A percentile compares a stretch with the other conserved stretches of the same genome.
phyloP scores from a whole-genome alignment of 2,113 vertebrate genomes.

The Gymnobelideus leadbeateri region DNA sequence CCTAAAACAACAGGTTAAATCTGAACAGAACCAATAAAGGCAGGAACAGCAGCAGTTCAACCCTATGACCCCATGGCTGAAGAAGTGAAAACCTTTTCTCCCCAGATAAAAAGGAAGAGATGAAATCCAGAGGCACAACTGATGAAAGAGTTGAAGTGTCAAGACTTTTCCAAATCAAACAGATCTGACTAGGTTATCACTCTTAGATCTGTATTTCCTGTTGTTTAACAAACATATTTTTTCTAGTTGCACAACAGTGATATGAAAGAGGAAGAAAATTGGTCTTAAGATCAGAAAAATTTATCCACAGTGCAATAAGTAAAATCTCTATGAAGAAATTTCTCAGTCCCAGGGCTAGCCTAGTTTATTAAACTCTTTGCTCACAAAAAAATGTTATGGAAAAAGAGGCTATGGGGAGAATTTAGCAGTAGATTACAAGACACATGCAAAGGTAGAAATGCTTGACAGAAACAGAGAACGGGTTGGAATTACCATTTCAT shows the following conservation, averaged over 20 bases:
- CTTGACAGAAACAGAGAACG: background rate
- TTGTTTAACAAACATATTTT: conserved; percentile 42
- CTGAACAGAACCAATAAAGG: background rate
- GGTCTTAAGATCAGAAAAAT: conserved; percentile 20
- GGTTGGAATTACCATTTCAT: too few species aligned
- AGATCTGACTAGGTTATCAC: background rate
- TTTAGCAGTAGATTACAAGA: conserved; percentile 33
- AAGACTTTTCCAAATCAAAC: conserved; percentile 27
- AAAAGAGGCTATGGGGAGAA: conserved; percentile 36
- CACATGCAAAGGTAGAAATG: conserved; percentile 37
- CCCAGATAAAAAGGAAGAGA: conserved; percentile 30
- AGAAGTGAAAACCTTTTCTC: background rate
- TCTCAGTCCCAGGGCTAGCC: background rate
- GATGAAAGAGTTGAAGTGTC: conserved; percentile 39
- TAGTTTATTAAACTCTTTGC: background rate
- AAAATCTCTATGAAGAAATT: conserved; percentile 6
- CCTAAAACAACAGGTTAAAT: conserved; percentile 60
- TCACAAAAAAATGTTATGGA: conserved; percentile 44
- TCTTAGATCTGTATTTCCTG: conserved; percentile 47
- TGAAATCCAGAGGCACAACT: conserved; percentile 16
- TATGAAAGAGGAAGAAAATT: conserved; percentile 19
- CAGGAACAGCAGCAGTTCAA: background rate
- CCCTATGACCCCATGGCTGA: background rate
- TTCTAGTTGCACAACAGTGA: conserved; percentile 3
- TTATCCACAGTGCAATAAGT: background rate